Evolutionary conservation across 2,113 vertebrate species (phyloP).

Genomic region (Neodon shergylaensis): DNA sequence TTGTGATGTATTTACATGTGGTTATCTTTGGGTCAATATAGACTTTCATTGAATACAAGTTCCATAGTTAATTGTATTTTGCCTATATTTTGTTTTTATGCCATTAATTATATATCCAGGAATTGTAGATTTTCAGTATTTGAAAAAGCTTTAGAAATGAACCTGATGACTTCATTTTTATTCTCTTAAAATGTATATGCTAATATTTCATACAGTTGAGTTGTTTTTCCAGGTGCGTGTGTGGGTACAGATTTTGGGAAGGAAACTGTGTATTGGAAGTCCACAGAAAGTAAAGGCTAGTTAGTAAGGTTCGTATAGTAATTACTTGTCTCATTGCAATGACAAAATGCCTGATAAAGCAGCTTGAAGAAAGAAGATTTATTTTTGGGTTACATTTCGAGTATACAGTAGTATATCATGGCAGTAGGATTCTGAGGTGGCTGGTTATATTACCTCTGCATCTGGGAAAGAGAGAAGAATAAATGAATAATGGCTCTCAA

Average conservation of each 20-base stretch:
- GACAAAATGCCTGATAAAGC: neutral
- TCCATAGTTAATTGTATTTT: constrained; percentile 4
- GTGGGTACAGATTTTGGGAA: neutral
- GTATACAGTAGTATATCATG: neutral
- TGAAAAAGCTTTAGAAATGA: constrained; percentile 29
- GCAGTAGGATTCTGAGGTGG: neutral
- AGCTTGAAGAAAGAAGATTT: neutral
- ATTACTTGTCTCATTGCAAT: neutral
- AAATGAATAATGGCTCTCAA: neutral
- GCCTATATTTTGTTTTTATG: neutral
- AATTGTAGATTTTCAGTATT: constrained; percentile 18
- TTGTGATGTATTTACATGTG: neutral
- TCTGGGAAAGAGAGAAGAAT: neutral
- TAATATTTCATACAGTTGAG: constrained; percentile 16
- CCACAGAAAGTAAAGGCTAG: neutral
- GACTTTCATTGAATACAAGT: neutral
- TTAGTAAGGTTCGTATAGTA: neutral
- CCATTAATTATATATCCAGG: constrained; percentile 12
- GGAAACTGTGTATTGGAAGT: neutral
- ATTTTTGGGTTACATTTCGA: neutral
- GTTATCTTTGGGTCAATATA: neutral
- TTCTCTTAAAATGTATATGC: neutral
- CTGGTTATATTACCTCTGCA: neutral
- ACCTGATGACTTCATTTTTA: constrained; percentile 13
- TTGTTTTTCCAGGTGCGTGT: neutral